phyloP scores from a whole-genome alignment of 2,888 invertebrate species.

The Parelbella ahira region DNA sequence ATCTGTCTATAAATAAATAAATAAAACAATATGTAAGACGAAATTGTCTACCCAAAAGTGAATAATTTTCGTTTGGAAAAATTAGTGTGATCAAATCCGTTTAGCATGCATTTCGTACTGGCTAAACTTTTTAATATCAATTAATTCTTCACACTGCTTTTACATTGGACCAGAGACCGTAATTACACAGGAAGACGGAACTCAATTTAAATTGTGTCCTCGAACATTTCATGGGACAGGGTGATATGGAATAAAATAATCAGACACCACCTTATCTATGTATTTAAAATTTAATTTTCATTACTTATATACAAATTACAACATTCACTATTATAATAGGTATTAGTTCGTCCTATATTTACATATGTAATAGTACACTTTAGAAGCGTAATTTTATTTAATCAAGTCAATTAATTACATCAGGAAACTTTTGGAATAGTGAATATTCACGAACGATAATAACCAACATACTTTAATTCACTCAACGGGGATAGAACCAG shows the following conservation, averaged over 20 bases:
- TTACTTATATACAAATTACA: constrained; percentile 81
- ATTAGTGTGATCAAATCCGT: too few relatives aligned
- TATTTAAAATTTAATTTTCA: constrained; percentile 81
- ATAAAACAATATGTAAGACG: too few relatives aligned
- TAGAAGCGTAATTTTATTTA: constrained; percentile 76
- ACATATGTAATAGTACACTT: constrained; percentile 78
- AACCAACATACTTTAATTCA: constrained; percentile 47
- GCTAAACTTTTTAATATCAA: too few relatives aligned
- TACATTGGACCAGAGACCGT: too few relatives aligned
- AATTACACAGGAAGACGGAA: too few relatives aligned
- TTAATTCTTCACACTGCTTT: too few relatives aligned
- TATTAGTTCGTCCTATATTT: constrained; percentile 78
- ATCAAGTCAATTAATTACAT: constrained; percentile 71
- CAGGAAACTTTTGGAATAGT: constrained; percentile 70
- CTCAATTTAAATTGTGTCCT: too few relatives aligned
- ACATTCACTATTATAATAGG: constrained; percentile 79
- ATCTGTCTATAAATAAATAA: too few relatives aligned
- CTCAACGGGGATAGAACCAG: constrained; percentile 47
- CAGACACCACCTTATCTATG: constrained; percentile 78
- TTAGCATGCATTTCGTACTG: too few relatives aligned
- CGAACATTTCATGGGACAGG: background rate
- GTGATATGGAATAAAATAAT: constrained; percentile 44
- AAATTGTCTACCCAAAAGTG: too few relatives aligned
- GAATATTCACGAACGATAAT: constrained; percentile 52
- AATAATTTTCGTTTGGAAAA: too few relatives aligned